Evolutionary conservation across 2,113 vertebrate species (phyloP).

Genomic region (Alaudala cheleensis): DNA sequence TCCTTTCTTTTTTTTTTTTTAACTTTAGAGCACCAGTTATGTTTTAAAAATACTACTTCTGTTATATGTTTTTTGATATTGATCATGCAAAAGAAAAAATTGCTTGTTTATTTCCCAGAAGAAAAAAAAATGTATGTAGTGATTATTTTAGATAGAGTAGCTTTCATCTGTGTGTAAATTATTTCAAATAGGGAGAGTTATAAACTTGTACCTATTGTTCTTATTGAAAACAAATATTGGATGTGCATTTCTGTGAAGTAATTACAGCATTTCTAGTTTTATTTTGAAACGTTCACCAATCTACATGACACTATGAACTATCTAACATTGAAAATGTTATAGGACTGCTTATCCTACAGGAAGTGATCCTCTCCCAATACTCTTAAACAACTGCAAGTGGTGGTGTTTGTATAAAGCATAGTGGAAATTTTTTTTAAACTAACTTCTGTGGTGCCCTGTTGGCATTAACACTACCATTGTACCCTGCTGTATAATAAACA

Average conservation of each 20-base stretch:
- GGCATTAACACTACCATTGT: slow-evolving; percentile 85
- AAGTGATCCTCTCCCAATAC: slow-evolving; percentile 65
- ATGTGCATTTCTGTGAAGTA: slow-evolving; percentile 86
- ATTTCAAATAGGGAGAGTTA: slow-evolving; percentile 83
- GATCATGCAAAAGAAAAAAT: slow-evolving; percentile 76
- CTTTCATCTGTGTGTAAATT: slow-evolving; percentile 89
- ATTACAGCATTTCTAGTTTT: slow-evolving; percentile 84
- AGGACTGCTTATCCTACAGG: slow-evolving; percentile 62
- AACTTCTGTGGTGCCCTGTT: slow-evolving; percentile 79
- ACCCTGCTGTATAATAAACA: slow-evolving; percentile 85
- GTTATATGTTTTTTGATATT: slow-evolving; percentile 78
- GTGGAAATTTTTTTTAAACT: slow-evolving; percentile 85
- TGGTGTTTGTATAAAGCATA: slow-evolving; percentile 91
- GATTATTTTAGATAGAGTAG: slow-evolving; percentile 88
- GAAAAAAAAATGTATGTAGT: slow-evolving; percentile 86
- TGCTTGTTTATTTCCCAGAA: slow-evolving; percentile 86
- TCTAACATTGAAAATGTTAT: slow-evolving; percentile 75
- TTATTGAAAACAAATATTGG: slow-evolving; percentile 78
- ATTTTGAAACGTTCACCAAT: slow-evolving; percentile 85
- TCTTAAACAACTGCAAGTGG: slow-evolving; percentile 78
- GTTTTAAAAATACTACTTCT: slow-evolving; percentile 72
- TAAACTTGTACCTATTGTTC: slow-evolving; percentile 81
- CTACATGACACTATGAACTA: slow-evolving; percentile 73
- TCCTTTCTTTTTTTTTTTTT: not conserved
- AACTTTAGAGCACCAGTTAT: slow-evolving; percentile 69